Percentiles rank a stretch among this genome's conserved stretches.
phyloP scores from a whole-genome alignment of 2,113 vertebrate species.

The Probosciger aterrimus region DNA sequence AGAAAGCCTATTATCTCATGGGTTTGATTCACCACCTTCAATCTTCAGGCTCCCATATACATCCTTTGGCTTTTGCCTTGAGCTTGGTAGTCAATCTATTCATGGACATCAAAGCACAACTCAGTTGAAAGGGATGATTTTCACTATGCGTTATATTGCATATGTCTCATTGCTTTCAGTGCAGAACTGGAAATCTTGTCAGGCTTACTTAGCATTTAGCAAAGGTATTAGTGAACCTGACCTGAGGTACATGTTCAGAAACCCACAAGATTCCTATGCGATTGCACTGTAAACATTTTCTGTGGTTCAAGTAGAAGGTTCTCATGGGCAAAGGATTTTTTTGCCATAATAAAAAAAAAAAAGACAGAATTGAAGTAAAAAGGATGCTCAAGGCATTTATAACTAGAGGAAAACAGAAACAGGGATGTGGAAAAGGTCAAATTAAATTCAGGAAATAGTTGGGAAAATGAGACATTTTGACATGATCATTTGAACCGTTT shows the following conservation, averaged over 20 bases:
- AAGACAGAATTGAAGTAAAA: background rate
- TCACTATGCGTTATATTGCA: background rate
- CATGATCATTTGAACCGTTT: background rate
- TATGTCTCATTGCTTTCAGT: background rate
- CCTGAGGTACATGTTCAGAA: background rate
- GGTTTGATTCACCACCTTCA: background rate
- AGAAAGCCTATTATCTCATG: background rate
- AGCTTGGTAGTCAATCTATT: background rate
- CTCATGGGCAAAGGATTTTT: background rate
- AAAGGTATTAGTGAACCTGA: background rate
- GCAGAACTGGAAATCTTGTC: background rate
- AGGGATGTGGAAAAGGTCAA: background rate
- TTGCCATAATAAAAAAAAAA: background rate
- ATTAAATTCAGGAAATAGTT: background rate
- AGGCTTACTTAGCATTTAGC: background rate
- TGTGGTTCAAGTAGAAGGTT: background rate
- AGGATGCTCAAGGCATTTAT: background rate
- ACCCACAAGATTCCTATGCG: background rate
- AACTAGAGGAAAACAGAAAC: background rate
- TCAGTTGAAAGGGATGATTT: background rate
- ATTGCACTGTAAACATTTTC: background rate
- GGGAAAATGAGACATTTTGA: background rate
- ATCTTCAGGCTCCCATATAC: background rate
- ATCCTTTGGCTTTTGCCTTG: background rate
- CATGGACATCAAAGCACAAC: background rate